Evolutionary conservation across 1,140 invertebrate genomes (phyloP).

Genomic region (Diploscapter pachys): DNA sequence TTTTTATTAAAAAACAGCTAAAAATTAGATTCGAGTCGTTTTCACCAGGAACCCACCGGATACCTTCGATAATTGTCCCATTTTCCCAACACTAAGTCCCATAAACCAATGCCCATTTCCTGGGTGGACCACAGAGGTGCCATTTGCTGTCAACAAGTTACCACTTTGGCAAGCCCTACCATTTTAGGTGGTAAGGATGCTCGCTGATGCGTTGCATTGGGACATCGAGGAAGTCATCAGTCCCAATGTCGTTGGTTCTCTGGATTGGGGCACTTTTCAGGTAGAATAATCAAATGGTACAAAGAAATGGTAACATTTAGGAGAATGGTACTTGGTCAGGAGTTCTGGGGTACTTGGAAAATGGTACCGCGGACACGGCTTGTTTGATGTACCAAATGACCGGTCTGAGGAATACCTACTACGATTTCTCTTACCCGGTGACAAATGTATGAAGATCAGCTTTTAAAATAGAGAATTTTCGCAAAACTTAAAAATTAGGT

Average conservation of each 20-base stretch:
- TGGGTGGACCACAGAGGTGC: conserved; percentile 23
- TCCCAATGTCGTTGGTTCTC: conserved; percentile 21
- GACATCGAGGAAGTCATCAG: conserved; percentile 13
- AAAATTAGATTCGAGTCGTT: conserved; percentile 15
- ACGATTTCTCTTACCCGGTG: conserved; percentile 28
- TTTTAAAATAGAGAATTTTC: too few relatives aligned
- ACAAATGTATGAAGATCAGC: conserved; percentile 10
- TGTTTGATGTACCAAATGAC: conserved; percentile 24
- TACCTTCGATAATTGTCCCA: conserved; percentile 24
- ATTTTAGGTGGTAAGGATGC: conserved; percentile 9
- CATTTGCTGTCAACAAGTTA: too few relatives aligned
- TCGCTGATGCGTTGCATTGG: conserved; percentile 12
- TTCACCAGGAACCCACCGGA: conserved; percentile 29
- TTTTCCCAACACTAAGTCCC: conserved; percentile 18
- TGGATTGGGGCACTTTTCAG: conserved; percentile 27
- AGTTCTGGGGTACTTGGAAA: conserved; percentile 25
- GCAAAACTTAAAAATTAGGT: neutral
- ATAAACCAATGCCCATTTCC: conserved; percentile 25
- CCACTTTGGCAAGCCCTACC: too few relatives aligned
- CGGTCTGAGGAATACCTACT: conserved; percentile 14
- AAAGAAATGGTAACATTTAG: conserved; percentile 2
- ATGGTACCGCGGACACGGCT: conserved; percentile 24
- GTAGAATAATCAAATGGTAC: neutral
- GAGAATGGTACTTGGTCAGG: conserved; percentile 18
- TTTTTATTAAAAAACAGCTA: too few relatives aligned